Base-by-base conservation (phyloP, 1,140 invertebrate genomes). In the Lasioglossum baleicum region DNA sequence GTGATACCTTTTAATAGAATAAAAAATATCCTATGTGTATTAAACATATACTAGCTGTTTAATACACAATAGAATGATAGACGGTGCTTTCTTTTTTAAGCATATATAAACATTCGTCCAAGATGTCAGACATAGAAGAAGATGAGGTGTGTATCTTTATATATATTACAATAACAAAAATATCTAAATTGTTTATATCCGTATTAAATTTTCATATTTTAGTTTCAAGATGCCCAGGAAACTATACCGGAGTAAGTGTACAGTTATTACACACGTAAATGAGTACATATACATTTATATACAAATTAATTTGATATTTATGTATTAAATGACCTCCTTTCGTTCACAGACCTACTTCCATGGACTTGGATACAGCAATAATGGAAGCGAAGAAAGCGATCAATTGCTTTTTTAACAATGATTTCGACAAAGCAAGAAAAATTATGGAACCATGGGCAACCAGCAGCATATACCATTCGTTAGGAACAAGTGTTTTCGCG, bases 381-480 rank as follows among this genome's bases (percentile, higher is more conserved):
- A 93, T 93, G 75, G 96, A 97, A 85, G 94, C 96, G 2, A 94
- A 95, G 83, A 90, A 94, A 58, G 96, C 97, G 2, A 95, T 98
- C 17, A 94, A 96, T 89, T 95, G 96, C 84, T 98, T 98, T 91
- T 96, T 98, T 86, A 97, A 98, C 90, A 98, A 98, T 92, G 95
- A 96, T 88, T 98, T 98, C 88, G 92, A 95, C n/a, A 95, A 96
- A 90, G 97, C 97, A 4, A 95, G 94, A 89, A 94, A 94, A 69
- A 92, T 97, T 69, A 94, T 98, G 92, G 94, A 95, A 88, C 96
- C 96, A 80, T 96, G 95, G 96, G 95, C 96, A 22, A 94, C 96
- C 51, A 95, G 94, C 53, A 98, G 97, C 84, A 96, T 99, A 93
- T 99, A 99, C 90, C 98, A 99, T 93, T 96, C 98, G 1, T 92